Percentiles rank a stretch among this genome's conserved stretches.
These are phyloP conservation scores for Scyliorhinus canicula DNA, from an alignment of 2,797 vertebrate genomes.

Conservation along the genomic window DNA sequence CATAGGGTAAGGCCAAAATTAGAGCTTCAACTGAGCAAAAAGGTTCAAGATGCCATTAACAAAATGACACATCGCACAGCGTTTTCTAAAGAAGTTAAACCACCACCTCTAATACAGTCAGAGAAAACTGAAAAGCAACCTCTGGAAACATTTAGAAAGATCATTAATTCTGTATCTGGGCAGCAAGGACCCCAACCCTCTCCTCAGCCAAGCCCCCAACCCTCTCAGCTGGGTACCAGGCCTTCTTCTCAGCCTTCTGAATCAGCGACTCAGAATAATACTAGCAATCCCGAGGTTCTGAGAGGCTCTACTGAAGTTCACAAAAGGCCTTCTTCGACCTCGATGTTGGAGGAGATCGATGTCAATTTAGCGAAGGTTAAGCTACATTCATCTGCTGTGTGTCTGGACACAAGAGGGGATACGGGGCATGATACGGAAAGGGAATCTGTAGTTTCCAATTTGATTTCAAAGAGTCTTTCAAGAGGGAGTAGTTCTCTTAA, in stretches of 20 bases:
- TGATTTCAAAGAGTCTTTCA: not conserved
- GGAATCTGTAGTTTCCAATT: not conserved
- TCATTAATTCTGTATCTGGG: not conserved
- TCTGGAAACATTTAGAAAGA: not conserved
- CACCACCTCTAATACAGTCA: not conserved
- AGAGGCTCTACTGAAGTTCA: not conserved
- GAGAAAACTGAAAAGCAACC: not conserved
- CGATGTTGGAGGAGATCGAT: not conserved
- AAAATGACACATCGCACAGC: not conserved
- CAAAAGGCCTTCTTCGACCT: not conserved
- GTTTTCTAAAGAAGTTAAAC: no score
- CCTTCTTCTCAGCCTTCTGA: not conserved
- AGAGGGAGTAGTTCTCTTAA: no score
- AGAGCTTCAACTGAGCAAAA: slow-evolving; percentile 6
- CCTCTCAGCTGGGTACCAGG: not conserved
- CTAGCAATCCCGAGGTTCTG: not conserved
- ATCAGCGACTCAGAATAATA: not conserved
- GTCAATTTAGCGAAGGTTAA: not conserved
- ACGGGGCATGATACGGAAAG: not conserved
- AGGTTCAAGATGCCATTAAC: not conserved
- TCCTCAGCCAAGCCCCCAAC: not conserved
- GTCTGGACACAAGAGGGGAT: not conserved
- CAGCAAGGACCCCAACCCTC: not conserved
- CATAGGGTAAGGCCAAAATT: not conserved
- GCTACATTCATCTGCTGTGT: not conserved